Base-by-base conservation (phyloP, 2,113 vertebrate genomes). In the Pseudorasbora parva region DNA sequence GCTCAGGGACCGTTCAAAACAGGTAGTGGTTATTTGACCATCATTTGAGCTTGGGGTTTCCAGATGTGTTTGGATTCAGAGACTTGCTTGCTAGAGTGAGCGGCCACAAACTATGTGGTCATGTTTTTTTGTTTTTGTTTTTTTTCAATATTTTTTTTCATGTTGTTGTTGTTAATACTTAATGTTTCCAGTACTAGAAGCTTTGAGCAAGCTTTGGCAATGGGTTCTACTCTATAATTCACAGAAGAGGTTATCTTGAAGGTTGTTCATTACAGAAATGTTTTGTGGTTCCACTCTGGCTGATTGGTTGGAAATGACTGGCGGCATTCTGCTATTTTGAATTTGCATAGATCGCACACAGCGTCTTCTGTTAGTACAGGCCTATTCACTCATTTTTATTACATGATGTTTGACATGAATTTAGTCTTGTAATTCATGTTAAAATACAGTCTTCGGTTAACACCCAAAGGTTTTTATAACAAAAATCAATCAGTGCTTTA, bases 121-220 rank as follows among this genome's bases (percentile, higher is more conserved):
- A 78, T 88, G 71, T n/a, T 69, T 86, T 84, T 88, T 75, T 83
- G 87, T 84, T 82, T 30, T 82, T 86, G 2, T n/a, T 59, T 12
- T 56, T 62, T 64, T 8, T 64, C 2, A 1, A 41, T 30, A 3
- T 30, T n/a, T n/a, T n/a, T n/a, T n/a, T n/a, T n/a, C n/a, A n/a
- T 5, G 19, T 37, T 5, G 30, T 37, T 87, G 73, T 84, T 78
- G 37, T 49, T 78, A 57, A 56, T 78, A 51, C 77, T 33, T 87
- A 45, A 43, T 85, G 51, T 64, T 84, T 73, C 47, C 5, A 37
- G 41, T 78, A 85, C 88, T 76, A 79, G 71, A 82, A 30, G 83
- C 73, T 87, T 86, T 87, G 62, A 88, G 85, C 82, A 83, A 84
- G 84, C 87, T 68, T 88, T 87, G 77, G 84, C 68, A 41, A 43